These are phyloP conservation scores for Ageneiosus marmoratus DNA, from an alignment of 2,113 vertebrate genomes.

Conservation along the genomic window DNA sequence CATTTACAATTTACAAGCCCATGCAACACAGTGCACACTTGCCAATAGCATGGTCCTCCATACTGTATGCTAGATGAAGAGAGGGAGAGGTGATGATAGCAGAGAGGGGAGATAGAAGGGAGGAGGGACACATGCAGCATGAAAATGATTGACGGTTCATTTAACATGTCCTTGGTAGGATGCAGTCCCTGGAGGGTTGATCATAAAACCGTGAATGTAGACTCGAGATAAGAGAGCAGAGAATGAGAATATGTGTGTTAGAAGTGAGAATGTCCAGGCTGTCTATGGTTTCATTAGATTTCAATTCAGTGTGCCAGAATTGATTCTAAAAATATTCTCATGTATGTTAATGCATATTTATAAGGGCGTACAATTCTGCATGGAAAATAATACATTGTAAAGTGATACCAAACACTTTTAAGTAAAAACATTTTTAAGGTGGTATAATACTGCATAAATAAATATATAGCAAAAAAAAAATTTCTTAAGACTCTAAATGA, in stretches of 20 bases:
- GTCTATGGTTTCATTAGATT: background rate
- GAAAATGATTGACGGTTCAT: background rate
- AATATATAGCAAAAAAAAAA: background rate
- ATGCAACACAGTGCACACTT: background rate
- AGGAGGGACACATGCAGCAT: background rate
- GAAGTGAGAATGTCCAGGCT: background rate
- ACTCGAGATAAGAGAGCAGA: background rate
- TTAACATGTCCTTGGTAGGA: background rate
- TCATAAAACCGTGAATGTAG: background rate
- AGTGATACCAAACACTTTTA: background rate
- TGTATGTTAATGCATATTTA: background rate
- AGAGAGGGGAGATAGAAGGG: background rate
- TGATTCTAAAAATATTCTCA: background rate
- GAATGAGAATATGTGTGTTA: background rate
- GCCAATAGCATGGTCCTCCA: background rate
- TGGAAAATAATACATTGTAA: background rate
- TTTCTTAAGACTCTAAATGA: background rate
- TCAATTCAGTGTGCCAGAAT: background rate
- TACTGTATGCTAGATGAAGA: background rate
- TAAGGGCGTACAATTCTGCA: background rate
- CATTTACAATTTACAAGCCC: conserved; percentile 30
- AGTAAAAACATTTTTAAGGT: background rate
- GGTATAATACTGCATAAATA: background rate
- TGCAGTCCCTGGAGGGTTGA: background rate
- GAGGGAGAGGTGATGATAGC: background rate